Base-by-base conservation (phyloP, 1,140 invertebrate genomes). In the Babylonia areolata region DNA sequence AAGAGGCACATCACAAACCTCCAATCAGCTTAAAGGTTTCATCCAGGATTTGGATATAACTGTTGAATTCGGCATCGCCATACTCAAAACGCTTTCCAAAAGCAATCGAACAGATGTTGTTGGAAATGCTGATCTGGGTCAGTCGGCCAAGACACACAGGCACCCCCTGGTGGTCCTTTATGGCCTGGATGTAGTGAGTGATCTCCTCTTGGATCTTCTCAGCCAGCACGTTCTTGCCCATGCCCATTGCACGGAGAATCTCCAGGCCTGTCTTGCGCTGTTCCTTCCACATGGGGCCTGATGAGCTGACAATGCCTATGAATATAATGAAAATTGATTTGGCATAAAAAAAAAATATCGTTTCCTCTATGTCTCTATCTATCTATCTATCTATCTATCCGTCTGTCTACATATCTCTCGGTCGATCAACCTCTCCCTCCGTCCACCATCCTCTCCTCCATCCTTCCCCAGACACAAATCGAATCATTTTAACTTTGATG, bases 251-350 rank as follows among this genome's bases (percentile, higher is more conserved):
- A 92, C 97, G 96, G 15, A 99, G 94, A 93, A 96, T 97, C 6
- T 94, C 94, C 2, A 96, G 94, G 0, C 96, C 95, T 88, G 98
- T 96, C 90, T 96, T 96, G 42, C 97, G 95, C 90, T 98, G 97
- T 88, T 98, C 96, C 88, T 95, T 96, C 97, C 97, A 99, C 33
- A 96, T 90, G 9, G 95, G 95, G 0, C 97, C 97, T 93, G 97
- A 96, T 1, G 97, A 95, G 86, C 80, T 84, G 0, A 87, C 81
- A 11, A 91, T 83, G 0, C 91, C 91, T 23, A 12, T n/a, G 9
- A 33, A 6, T 37, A 73, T 1, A 73, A 23, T 64, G 5, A 23
- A 12, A 64, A 64, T 6, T 51, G n/a, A 51, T 9, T 51, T 3
- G 46, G 9, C 17, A 51, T 51, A 51, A 46, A 51, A 51, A n/a